Evolutionary conservation across 2,113 vertebrate species (phyloP), one percentile per base, ranked within the genome.

Genomic region (Pseudopipra pipra): DNA sequence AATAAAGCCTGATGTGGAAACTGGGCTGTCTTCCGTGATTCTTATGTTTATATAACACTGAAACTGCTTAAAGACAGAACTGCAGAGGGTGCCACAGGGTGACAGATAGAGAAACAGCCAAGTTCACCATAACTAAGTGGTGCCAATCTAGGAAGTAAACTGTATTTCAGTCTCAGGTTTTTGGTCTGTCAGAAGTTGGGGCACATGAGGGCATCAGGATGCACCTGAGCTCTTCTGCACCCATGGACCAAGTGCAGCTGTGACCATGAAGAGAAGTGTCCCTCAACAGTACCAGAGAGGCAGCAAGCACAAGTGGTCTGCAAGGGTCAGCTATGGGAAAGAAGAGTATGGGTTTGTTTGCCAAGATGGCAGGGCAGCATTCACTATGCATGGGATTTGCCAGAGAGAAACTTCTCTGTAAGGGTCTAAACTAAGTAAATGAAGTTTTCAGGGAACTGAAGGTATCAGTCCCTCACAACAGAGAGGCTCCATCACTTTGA

Each of bases 361-460:
- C 31, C 43, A 37, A 21, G 37, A 20, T 14, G 5, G 15, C 24
- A 85, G 74, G 14, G 55, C 5, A 8, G 14, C 0, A 0, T n/a
- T 71, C 14, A 5, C 70, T 84, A 37, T 8, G 39, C 2, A 4
- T 1, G 4, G 41, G 55, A 58, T 74, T 49, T 89, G 8, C 8
- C 56, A 54, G 15, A 37, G 20, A 83, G 6, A 46, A 54, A 66
- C 55, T 77, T 52, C 66, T 81, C 41, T 73, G 5, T 62, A 35
- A 70, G 27, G 11, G 9, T 77, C 51, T 62, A 44, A 54, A 22
- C 3, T 7, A 84, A 70, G 37, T 7, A 80, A 87, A 70, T 49
- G 2, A 41, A 46, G 2, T 22, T 41, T 85, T 71, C 23, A 63
- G 23, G 31, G 23, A 89, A 37, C 3, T 46, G 25, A 55, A 78